Conservation (phyloP, 1,140 invertebrate genomes). For the Euwallacea fornicatus region DNA sequence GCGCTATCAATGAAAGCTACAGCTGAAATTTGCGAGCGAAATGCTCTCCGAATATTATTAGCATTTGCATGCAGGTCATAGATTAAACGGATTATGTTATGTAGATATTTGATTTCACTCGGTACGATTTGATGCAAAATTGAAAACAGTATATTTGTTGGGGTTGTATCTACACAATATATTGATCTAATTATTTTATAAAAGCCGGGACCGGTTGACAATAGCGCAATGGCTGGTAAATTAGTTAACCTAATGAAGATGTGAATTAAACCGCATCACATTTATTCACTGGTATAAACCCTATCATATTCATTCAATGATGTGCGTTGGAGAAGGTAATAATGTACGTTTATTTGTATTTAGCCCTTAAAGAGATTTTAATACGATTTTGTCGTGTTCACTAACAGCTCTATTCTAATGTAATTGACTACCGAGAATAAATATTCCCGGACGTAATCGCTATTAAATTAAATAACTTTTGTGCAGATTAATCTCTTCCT, state of each 20-base stretch:
- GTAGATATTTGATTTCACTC: constrained; percentile 14
- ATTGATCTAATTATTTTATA: too few relatives aligned
- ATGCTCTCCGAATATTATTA: constrained; percentile 6
- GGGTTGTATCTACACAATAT: neutral
- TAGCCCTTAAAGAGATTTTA: too few relatives aligned
- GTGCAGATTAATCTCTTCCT: constrained; percentile 11
- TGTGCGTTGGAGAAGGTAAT: too few relatives aligned
- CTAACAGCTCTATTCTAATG: neutral
- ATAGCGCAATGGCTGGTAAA: too few relatives aligned
- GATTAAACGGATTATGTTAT: constrained; percentile 15
- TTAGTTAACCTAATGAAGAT: too few relatives aligned
- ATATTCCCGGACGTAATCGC: constrained; percentile 7
- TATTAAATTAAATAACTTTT: constrained; percentile 14
- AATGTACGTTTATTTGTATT: too few relatives aligned
- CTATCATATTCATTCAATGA: too few relatives aligned
- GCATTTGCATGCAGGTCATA: constrained; percentile 7
- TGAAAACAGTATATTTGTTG: constrained; percentile 2
- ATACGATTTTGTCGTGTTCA: neutral
- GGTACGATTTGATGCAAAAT: neutral
- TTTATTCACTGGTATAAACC: too few relatives aligned
- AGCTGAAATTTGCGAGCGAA: constrained; percentile 1
- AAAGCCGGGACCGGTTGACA: too few relatives aligned
- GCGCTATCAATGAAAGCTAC: neutral
- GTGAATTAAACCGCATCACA: too few relatives aligned
- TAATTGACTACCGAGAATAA: neutral